Percentiles rank a stretch among this genome's conserved stretches.
These are phyloP conservation scores for Dichetophora obliterata DNA, from an alignment of 2,888 invertebrate species.

Conservation along the genomic window DNA sequence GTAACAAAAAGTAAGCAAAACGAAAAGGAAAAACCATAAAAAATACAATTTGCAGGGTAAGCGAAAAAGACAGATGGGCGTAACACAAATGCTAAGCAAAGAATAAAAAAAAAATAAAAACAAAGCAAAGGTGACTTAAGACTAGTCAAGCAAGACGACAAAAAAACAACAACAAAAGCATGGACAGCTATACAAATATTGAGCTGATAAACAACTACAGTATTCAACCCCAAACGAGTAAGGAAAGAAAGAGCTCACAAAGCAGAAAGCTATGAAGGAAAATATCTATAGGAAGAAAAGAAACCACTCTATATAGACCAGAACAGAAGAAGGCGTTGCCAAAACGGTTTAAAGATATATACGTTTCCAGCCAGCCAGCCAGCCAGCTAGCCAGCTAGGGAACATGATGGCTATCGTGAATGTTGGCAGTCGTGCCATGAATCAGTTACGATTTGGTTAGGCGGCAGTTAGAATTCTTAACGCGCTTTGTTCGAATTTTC, in stretches of 20 bases:
- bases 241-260: background rate
- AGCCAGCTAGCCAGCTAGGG: conserved; percentile 34
- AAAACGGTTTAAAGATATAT: background rate
- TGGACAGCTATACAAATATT: conserved; percentile 4
- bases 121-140: conserved; percentile 14
- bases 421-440: conserved; percentile 54
- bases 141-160: background rate
- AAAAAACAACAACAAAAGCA: conserved; percentile 43
- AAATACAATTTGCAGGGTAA: conserved; percentile 1
- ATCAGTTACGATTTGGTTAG: conserved; percentile 64
- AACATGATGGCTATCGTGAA: conserved; percentile 43
- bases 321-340: conserved; percentile 52
- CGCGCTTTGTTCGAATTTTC: conserved; percentile 35
- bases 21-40: background rate
- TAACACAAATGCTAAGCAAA: conserved; percentile 47
- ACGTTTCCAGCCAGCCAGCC: too few relatives aligned
- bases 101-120: conserved; percentile 34
- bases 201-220: background rate
- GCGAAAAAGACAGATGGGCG: conserved; percentile 41
- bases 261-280: background rate
- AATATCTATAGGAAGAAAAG: background rate
- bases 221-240: background rate
- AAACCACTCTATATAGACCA: background rate
- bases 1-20: conserved; percentile 29
- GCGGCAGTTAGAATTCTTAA: conserved; percentile 55